Percentiles rank a stretch among this genome's conserved stretches.
Conservation (phyloP, 2,113 vertebrate species). For the Condylura cristata region DNA sequence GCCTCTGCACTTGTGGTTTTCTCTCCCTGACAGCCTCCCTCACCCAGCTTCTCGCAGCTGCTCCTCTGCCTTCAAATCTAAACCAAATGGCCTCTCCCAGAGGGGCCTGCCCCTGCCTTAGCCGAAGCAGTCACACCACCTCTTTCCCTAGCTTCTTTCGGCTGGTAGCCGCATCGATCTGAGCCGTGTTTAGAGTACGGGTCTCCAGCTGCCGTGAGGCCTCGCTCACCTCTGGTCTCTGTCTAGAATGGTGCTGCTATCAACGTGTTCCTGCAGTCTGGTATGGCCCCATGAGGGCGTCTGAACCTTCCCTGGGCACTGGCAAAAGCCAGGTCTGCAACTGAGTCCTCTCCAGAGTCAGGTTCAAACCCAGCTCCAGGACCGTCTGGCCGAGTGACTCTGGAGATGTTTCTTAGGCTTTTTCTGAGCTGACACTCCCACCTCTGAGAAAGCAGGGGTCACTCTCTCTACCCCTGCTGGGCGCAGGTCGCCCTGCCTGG, state of each 20-base stretch:
- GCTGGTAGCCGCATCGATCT: neutral
- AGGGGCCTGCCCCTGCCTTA: neutral
- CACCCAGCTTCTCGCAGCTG: neutral
- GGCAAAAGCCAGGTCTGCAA: neutral
- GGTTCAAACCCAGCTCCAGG: neutral
- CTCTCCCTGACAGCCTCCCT: neutral
- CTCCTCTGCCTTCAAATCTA: neutral
- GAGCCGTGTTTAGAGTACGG: too few species aligned
- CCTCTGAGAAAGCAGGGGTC: neutral
- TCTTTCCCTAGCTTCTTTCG: neutral
- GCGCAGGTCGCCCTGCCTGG: neutral
- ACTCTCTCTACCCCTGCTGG: neutral
- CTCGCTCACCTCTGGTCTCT: neutral
- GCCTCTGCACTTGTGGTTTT: neutral
- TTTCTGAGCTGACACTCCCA: neutral
- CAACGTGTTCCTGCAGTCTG: neutral
- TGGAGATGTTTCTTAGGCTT: neutral
- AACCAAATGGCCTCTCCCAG: too few species aligned
- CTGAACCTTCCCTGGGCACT: neutral
- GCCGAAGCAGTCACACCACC: neutral
- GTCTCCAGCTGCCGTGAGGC: neutral
- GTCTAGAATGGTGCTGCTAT: neutral
- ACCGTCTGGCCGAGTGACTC: neutral
- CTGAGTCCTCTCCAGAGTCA: neutral
- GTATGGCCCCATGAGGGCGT: neutral